Evolutionary conservation across 2,797 vertebrate species (phyloP).

Genomic region (Macropus fuliginosus): DNA sequence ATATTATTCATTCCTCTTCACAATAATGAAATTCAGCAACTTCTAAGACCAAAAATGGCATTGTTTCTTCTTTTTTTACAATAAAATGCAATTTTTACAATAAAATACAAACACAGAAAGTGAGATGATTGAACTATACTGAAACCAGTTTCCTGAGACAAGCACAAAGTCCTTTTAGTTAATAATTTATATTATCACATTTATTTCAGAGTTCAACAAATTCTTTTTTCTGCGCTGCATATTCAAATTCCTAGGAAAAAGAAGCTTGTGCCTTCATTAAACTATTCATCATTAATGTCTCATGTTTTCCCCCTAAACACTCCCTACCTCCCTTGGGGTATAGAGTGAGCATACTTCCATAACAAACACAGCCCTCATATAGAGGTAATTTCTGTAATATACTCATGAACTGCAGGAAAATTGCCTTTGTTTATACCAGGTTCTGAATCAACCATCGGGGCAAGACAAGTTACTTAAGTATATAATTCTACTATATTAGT

Average conservation of each 20-base stretch:
- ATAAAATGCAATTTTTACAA: background rate
- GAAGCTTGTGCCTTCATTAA: background rate
- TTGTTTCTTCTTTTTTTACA: background rate
- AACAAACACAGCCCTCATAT: background rate
- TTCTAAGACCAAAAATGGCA: background rate
- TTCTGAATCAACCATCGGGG: background rate
- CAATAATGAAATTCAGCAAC: constrained; percentile 6
- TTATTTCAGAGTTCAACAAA: background rate
- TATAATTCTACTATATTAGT: background rate
- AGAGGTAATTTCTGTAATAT: background rate
- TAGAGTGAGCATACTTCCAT: background rate
- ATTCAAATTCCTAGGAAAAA: background rate
- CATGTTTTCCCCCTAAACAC: background rate
- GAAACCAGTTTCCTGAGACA: background rate
- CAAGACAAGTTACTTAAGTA: background rate
- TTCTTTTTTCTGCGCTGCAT: background rate
- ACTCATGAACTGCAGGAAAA: background rate
- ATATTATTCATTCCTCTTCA: background rate
- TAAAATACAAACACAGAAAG: background rate
- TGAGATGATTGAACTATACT: background rate
- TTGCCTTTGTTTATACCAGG: background rate
- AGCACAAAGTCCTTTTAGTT: background rate
- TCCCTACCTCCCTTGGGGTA: background rate
- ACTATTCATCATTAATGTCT: background rate
- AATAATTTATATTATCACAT: background rate